Evolutionary conservation across 2,113 vertebrate species (phyloP).

Genomic region (Oncorhynchus kisutch): DNA sequence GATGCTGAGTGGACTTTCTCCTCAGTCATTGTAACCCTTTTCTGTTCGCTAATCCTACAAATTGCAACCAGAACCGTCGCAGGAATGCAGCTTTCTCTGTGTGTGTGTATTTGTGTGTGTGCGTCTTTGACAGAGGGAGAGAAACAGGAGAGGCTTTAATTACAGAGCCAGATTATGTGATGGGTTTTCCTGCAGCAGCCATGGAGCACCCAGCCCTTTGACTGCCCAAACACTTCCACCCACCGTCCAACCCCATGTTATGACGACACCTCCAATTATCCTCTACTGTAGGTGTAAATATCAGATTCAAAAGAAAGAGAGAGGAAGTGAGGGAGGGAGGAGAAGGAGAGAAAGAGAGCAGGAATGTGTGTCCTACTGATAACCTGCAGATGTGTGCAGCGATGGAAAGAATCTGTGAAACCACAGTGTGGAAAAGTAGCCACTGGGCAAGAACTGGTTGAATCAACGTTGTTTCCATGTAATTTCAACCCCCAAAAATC

Average conservation of each 20-base stretch:
- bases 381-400: slow-evolving; percentile 24
- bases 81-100: slow-evolving; percentile 27
- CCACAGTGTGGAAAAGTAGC: slow-evolving; percentile 6
- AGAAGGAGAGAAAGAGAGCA: not conserved
- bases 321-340: not conserved
- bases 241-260: not conserved
- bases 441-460: too few species aligned
- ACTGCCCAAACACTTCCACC: slow-evolving; percentile 19
- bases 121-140: too few species aligned
- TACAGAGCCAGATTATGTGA: not conserved
- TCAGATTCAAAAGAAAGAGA: slow-evolving; percentile 1
- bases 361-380: slow-evolving; percentile 12
- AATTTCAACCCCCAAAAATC: too few species aligned
- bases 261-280: slow-evolving; percentile 19
- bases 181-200: not conserved
- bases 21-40: slow-evolving; percentile 15
- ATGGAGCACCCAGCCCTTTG: not conserved
- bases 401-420: slow-evolving; percentile 17
- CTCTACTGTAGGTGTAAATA: slow-evolving; percentile 19
- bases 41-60: slow-evolving; percentile 29
- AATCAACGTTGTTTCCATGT: too few species aligned
- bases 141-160: slow-evolving; percentile 15
- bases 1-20: not conserved
- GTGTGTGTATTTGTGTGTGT: not conserved
- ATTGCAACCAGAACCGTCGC: slow-evolving; percentile 13